Conservation (phyloP, 2,888 invertebrate genomes). For the Emmelina monodactyla region DNA sequence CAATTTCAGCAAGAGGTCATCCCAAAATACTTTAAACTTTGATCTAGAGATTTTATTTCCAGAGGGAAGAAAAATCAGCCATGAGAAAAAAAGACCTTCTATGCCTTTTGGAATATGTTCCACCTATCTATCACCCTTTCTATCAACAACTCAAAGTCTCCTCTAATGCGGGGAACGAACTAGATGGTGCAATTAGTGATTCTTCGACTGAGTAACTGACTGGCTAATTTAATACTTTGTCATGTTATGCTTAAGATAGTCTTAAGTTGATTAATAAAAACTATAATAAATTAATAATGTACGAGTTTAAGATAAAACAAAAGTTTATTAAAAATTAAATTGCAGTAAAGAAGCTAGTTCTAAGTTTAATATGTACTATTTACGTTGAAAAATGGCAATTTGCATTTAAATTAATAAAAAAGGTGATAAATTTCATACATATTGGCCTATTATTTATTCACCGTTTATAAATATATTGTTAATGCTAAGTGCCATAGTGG, state of each 20-base stretch:
- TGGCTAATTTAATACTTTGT: slow-evolving; percentile 3
- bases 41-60: slow-evolving; percentile 12
- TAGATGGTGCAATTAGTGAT: slow-evolving; percentile 6
- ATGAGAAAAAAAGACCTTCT: slow-evolving; percentile 8
- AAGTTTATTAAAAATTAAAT: slow-evolving; percentile 4
- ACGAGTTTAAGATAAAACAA: background rate
- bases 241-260: slow-evolving; percentile 2
- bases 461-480: slow-evolving; percentile 6
- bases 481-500: slow-evolving; percentile 3
- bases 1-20: slow-evolving; percentile 8
- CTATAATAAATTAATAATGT: background rate
- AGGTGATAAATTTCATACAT: slow-evolving; percentile 4
- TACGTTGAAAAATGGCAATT: slow-evolving; percentile 3
- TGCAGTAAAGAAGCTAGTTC: slow-evolving; percentile 5
- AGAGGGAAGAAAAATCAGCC: slow-evolving; percentile 10
- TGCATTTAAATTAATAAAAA: slow-evolving; percentile 5
- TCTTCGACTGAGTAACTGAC: slow-evolving; percentile 12
- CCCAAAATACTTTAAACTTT: slow-evolving; percentile 2
- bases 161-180: slow-evolving; percentile 4
- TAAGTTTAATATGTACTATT: slow-evolving; percentile 2
- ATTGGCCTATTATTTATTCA: slow-evolving; percentile 5
- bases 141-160: slow-evolving; percentile 8
- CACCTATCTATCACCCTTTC: slow-evolving; percentile 10
- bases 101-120: slow-evolving; percentile 8
- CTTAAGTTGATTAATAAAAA: background rate